Evolutionary conservation across 1,140 invertebrate genomes (phyloP).

Genomic region (Papilio dardanus): DNA sequence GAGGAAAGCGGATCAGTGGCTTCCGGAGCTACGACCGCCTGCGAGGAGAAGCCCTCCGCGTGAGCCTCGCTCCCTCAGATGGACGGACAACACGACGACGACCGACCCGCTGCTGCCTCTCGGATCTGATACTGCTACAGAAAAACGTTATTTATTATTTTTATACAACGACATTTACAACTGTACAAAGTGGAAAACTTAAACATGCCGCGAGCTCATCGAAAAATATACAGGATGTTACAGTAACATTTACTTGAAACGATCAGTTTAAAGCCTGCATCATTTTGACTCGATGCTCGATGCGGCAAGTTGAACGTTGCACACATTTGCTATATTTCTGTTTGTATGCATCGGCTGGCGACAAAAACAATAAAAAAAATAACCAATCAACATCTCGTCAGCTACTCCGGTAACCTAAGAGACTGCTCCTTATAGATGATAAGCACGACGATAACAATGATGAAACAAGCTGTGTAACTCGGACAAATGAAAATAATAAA

Average conservation of each 20-base stretch:
- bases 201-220: slow-evolving; percentile 61
- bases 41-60: slow-evolving; percentile 83
- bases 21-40: slow-evolving; percentile 81
- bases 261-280: slow-evolving; percentile 50
- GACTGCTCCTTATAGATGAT: slow-evolving; percentile 73
- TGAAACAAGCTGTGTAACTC: slow-evolving; percentile 70
- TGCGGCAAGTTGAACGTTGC: slow-evolving; percentile 73
- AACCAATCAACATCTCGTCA: slow-evolving; percentile 63
- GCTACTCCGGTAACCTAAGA: slow-evolving; percentile 65
- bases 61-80: slow-evolving; percentile 61
- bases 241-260: slow-evolving; percentile 30
- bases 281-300: slow-evolving; percentile 73
- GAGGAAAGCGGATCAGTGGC: slow-evolving; percentile 83
- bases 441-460: slow-evolving; percentile 63
- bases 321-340: slow-evolving; percentile 75
- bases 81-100: slow-evolving; percentile 37
- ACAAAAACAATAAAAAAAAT: slow-evolving; percentile 70
- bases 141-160: slow-evolving; percentile 75
- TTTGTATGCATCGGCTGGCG: slow-evolving; percentile 64
- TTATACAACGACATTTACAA: slow-evolving; percentile 70
- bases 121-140: slow-evolving; percentile 68
- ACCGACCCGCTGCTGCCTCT: slow-evolving; percentile 37
- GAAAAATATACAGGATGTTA: slow-evolving; percentile 65
- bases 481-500: slow-evolving; percentile 71
- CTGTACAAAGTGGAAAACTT: slow-evolving; percentile 75